Base-by-base conservation (phyloP, 2,888 invertebrate species). In the Autographa pulchrina region DNA sequence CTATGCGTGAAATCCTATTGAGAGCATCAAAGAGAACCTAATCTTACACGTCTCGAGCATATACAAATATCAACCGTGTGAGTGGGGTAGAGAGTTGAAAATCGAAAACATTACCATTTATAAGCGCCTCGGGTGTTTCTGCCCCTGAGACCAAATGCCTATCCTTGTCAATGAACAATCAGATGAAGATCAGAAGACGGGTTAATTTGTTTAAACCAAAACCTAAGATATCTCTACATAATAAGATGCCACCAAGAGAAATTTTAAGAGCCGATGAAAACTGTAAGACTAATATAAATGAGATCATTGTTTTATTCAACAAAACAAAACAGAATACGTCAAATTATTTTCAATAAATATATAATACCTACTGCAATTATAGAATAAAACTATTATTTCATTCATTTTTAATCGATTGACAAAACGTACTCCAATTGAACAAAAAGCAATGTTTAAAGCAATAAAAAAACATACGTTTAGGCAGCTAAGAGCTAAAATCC, bases 1-100 rank as follows among this genome's bases (percentile, higher is more conserved):
- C 94, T 91, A 94, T 88, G 92, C 95, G 93, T 94, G 92, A 95
- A 95, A 95, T 95, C 94, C 91, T 92, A 92, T 95, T 95, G 92
- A 89, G 90, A 92, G 90, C 93, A 90, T 95, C 95, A 95, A 95
- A 95, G 94, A 92, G 89, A 78, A 85, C 88, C 86, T 89, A 90
- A 92, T 91, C 89, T 90, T 83, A 76, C 68, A 66, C 62, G 64
- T 69, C 62, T 65, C 54, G 41, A 60, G 54, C 61, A 74, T n/a
- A 43, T 7, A 61, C 66, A 31, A 73, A 80, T 77, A 65, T 72
- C 52, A 81, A 79, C 79, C 80, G 38, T 70, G 81, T 85, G 81
- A 60, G 84, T 18, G 4, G 9, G 85, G 20, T 3, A 8, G 2
- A 86, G 72, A 77, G 85, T 82, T 72, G 65, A 77, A 69, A 81